Evolutionary conservation across 2,113 vertebrate genomes (phyloP), one percentile per base, ranked within the genome.

Genomic region (Anarhynchus alexandrinus): DNA sequence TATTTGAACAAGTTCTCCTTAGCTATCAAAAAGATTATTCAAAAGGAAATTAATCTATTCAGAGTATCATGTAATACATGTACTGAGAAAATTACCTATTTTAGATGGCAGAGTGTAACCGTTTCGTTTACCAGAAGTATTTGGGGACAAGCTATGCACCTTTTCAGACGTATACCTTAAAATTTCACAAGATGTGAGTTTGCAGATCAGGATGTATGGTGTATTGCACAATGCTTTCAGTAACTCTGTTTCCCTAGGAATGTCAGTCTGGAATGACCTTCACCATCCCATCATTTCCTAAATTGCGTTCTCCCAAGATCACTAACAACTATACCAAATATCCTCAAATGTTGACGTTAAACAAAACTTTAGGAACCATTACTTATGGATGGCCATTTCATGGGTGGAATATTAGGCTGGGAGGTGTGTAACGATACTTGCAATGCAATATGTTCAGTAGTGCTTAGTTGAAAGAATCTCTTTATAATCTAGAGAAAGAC

Each of bases 261-360:
- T 91, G 70, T 85, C 86, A 90, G 59, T 64, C 87, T 91, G 90
- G 80, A 82, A 73, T 61, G 86, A 88, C 40, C 90, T 94, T 78
- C 90, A 55, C 79, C 87, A 78, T 62, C 76, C 80, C 80, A 73
- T 57, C 73, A 85, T 77, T 94, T 78, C 80, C 83, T 73, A 82
- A 93, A 88, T 81, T 94, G 86, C 59, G 69, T 84, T 71, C 83
- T 94, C 79, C 90, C 64, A 66, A 72, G 78, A 82, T 88, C 76
- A 69, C 55, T 86, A 59, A 40, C 64, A 70, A 10, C 92, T 82
- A 71, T 27, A 62, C 64, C 93, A 78, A 86, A 78, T 65, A 36
- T 54, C 82, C 64, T 90, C 93, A 88, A n/a, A 85, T 52, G 64
- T 38, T 85, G 84, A 78, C 67, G 70, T 89, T 78, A 78, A 79